Base-by-base conservation (phyloP, 2,888 invertebrate species). In the Sphaerophoria taeniata region DNA sequence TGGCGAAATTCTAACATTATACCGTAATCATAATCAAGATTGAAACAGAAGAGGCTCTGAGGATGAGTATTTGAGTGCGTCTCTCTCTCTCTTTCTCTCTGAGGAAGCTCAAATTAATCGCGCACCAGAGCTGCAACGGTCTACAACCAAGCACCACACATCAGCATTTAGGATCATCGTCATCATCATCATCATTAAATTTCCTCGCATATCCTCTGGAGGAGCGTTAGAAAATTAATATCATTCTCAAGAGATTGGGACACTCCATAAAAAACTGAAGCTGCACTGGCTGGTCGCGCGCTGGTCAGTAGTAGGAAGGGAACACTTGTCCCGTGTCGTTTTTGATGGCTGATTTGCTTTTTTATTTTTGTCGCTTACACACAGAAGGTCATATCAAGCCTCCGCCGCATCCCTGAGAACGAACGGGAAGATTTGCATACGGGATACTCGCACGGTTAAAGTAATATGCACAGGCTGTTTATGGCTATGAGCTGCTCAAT, bases 1-100 rank as follows among this genome's bases (percentile, higher is more conserved):
- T 77, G 63, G 81, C 76, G 73, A 77, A 80, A 70, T 85, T 80
- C 85, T 81, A 81, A 70, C 85, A 81, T 85, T 81, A 81, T 85
- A 85, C 85, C 80, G 81, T 85, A 85, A 81, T 85, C 85, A 85
- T 81, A 85, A 85, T 85, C 85, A 85, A 85, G 81, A 85, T 85
- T 85, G 76, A 85, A 85, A 77, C 70, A 58, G 72, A 58, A 58
- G 72, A 14, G 60, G 43, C 24, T 39, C 14, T 14, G 53, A 60
- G 47, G 14, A 51, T 16, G 16, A 51, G 47, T 51, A 53, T 6
- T 51, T 12, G 53, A 72, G 53, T 49, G 39, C 58, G 76, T 60
- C 39, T 39, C 67, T 58, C 71, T 43, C 43, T 9, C 43, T 43
- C 39, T 3, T 7, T 43, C 9, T 43, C 53, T 36, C 73, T 61